Conservation (phyloP, 2,113 vertebrate genomes). For the Aptenodytes forsteri region DNA sequence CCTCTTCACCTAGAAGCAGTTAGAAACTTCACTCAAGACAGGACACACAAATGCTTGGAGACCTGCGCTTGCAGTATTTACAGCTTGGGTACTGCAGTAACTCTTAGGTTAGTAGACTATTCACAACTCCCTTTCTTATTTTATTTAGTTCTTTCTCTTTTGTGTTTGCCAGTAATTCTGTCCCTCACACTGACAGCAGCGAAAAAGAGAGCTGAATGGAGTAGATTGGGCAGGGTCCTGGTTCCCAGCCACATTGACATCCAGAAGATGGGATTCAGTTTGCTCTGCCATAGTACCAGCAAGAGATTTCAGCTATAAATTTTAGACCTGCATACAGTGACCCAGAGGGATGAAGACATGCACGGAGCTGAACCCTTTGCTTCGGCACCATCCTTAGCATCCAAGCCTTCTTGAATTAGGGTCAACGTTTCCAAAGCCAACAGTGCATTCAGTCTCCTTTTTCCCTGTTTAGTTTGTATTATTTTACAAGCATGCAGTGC, state of each 20-base stretch:
- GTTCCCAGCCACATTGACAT: background rate
- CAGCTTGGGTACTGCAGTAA: background rate
- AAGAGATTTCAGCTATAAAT: background rate
- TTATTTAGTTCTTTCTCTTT: background rate
- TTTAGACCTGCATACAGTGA: rapidly evolving
- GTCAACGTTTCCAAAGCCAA: background rate
- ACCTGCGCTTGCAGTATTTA: background rate
- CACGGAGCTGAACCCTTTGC: background rate
- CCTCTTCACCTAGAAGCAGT: background rate
- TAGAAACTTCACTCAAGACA: background rate
- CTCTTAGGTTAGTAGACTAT: too few species aligned
- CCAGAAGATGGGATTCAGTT: rapidly evolving
- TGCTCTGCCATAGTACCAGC: rapidly evolving
- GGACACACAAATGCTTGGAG: background rate
- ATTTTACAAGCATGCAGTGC: background rate
- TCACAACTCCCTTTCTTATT: background rate
- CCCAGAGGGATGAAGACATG: too few species aligned
- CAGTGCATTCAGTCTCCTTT: background rate
- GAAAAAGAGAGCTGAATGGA: background rate
- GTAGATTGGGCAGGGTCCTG: background rate
- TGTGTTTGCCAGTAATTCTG: background rate
- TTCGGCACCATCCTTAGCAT: background rate
- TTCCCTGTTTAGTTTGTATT: background rate
- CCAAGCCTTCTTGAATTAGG: background rate
- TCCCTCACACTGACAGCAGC: background rate